Evolutionary conservation across 2,888 invertebrate genomes (phyloP), one percentile per base, ranked within the genome.

Genomic region (Gastracanthus pulcherrimus): DNA sequence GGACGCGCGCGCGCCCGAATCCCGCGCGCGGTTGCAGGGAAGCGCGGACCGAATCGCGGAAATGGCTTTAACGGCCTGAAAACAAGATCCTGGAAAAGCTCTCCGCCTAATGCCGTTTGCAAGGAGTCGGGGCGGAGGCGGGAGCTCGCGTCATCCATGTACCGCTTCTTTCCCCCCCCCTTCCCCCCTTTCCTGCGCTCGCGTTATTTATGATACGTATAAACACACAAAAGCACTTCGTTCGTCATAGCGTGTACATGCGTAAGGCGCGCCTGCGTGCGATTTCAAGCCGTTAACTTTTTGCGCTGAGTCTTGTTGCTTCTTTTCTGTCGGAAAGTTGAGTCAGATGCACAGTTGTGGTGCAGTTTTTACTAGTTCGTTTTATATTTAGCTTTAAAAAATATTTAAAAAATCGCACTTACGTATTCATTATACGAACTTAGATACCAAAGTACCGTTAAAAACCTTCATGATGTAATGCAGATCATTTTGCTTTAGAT

Each of bases 61-160:
- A 81, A 81, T 81, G 81, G 81, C 77, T 81, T 77, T 78, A 78
- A 74, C 81, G 77, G 77, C 74, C 77, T 64, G 81, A 81, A 81
- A 81, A 78, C 81, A 78, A 81, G 74, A 81, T 81, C 81, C 77
- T 78, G 69, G 74, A 75, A 81, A 78, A 81, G 77, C 81, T 81
- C 77, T 72, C 72, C 41, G 51, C 45, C 72, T 76, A 80, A 76
- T 76, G 76, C 71, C 36, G 45, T 41, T 31, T 41, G 55, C n/a
- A n/a, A n/a, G n/a, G n/a, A n/a, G n/a, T 60, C 55, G 13, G 38
- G 31, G 41, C 67, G 23, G 36, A 5, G 55, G 48, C 58, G 48
- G 38, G 34, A 45, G 29, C 45, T 69, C 19, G 76, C 78, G 36
- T 78, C 75, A 74, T 82, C 64, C 45, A 3, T 80, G 48, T 74